Base-by-base conservation (phyloP, 2,113 vertebrate genomes). In the Prinia subflava region DNA sequence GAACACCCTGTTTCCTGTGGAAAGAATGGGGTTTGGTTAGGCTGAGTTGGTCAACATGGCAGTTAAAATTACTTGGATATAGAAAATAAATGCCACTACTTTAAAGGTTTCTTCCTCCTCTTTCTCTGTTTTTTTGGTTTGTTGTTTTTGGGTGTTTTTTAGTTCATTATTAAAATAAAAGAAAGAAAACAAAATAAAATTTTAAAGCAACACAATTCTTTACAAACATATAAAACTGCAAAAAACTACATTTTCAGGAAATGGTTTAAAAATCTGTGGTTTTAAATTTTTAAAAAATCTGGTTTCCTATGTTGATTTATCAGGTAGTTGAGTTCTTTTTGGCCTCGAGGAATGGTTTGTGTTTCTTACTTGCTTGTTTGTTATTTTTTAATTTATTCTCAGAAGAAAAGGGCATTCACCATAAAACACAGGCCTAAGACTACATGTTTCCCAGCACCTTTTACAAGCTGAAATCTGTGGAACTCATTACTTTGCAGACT, bases 381-480 rank as follows among this genome's bases (percentile, higher is more conserved):
- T 44, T 91, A 39, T 42, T 81, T 91, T 97, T 35, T 79, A 92
- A 95, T 95, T 96, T 98, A 90, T 94, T 97, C 87, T 94, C 87
- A 94, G 94, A 97, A 97, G 71, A 97, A 98, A 97, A 97, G 86
- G 96, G 55, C 89, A 97, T 97, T 97, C 95, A 93, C 67, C 68
- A 92, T 90, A 94, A 97, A 96, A 95, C 86, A 83, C 9, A 53
- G 92, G 81, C 95, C 95, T 95, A 96, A 97, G 89, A 83, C 31
- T 60, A 15, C 27, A 13, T 63, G 37, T 76, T 94, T 94, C 42
- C 30, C n/a, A 80, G 84, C 31, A 76, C 31, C 80, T 69, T 75
- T 89, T 69, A 47, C 35, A 79, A 52, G 23, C 27, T 57, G 81
- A 84, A 94, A 79, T 37, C 57, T 69, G n/a, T 62, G 81, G 41